These are phyloP conservation scores for Ptyas mucosa DNA, from an alignment of 2,113 vertebrate genomes.

Conservation along the genomic window DNA sequence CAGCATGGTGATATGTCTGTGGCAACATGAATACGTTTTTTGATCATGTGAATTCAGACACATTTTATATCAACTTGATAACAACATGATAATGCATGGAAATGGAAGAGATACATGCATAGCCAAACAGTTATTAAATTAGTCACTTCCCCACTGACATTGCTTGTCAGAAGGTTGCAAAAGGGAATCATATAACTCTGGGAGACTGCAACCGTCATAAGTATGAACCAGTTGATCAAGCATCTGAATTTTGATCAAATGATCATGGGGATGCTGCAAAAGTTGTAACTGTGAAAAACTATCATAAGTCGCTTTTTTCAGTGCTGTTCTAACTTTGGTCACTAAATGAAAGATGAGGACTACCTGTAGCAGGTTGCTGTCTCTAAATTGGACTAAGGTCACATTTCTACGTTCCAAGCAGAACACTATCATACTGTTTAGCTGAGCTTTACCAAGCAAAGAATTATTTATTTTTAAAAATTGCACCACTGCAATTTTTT, in stretches of 20 bases:
- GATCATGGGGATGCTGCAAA: too few species aligned
- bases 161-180: too few species aligned
- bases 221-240: too few species aligned
- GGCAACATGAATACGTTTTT: neutral
- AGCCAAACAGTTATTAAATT: too few species aligned
- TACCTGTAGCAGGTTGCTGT: neutral
- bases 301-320: too few species aligned
- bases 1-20: neutral
- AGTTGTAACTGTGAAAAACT: too few species aligned
- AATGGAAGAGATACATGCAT: neutral
- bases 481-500: neutral
- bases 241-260: too few species aligned
- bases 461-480: neutral
- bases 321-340: too few species aligned
- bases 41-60: neutral
- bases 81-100: neutral
- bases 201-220: too few species aligned
- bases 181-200: too few species aligned
- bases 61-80: neutral
- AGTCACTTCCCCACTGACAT: too few species aligned
- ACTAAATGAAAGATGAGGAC: too few species aligned
- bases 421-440: neutral
- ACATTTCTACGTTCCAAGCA: neutral
- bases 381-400: neutral
- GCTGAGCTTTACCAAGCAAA: neutral